phyloP scores from a whole-genome alignment of 2,888 invertebrate genomes.

The Protophormia terraenovae region DNA sequence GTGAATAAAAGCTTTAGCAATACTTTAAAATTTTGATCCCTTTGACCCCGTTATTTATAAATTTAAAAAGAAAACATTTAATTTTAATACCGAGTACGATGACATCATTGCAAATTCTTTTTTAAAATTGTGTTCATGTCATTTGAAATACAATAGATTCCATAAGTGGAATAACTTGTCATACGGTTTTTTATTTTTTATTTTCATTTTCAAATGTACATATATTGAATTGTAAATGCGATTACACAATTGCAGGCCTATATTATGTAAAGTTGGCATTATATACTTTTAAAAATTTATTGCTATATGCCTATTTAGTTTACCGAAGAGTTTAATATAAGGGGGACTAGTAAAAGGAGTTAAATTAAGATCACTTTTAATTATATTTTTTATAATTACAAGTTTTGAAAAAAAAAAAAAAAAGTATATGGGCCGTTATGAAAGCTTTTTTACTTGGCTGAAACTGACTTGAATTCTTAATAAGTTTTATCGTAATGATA shows the following conservation, averaged over 20 bases:
- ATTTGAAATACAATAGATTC: conserved; percentile 19
- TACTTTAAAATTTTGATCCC: background rate
- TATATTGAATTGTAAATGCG: conserved; percentile 8
- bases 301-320: too few relatives aligned
- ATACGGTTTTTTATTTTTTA: background rate
- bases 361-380: too few relatives aligned
- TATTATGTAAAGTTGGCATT: background rate
- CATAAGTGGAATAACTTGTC: conserved; percentile 22
- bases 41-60: background rate
- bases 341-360: too few relatives aligned
- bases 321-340: too few relatives aligned
- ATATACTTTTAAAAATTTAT: too few relatives aligned
- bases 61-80: background rate
- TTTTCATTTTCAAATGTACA: background rate
- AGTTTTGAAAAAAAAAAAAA: too few relatives aligned
- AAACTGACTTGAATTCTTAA: too few relatives aligned
- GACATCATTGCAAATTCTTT: conserved; percentile 36
- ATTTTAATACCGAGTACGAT: background rate
- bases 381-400: too few relatives aligned
- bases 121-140: conserved; percentile 5
- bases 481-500: too few relatives aligned
- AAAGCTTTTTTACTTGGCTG: too few relatives aligned
- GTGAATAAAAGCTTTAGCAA: background rate
- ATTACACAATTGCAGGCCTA: conserved; percentile 14
- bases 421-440: too few relatives aligned